phyloP scores from a whole-genome alignment of 2,113 vertebrate genomes.

The Tursiops truncatus region DNA sequence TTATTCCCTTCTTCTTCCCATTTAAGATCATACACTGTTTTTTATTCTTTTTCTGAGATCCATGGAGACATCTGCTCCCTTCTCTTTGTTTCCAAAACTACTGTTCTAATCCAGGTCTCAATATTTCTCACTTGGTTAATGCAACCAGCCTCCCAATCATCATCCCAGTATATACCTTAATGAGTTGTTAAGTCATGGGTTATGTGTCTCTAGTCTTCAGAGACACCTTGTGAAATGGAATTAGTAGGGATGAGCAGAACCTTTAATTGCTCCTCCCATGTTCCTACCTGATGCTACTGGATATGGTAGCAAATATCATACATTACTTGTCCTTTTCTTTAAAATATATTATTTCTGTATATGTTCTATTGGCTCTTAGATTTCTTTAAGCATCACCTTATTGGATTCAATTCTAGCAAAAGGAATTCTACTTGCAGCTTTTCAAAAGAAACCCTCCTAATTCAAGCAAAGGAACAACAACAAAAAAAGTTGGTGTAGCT shows the following conservation, averaged over 20 bases:
- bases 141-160: neutral
- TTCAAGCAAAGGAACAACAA: neutral
- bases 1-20: rapidly evolving
- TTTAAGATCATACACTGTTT: neutral
- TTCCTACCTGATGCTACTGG: neutral
- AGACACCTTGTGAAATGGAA: neutral
- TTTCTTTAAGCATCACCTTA: neutral
- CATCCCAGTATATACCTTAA: too few relatives aligned
- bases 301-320: neutral
- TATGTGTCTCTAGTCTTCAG: neutral
- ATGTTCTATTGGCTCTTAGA: neutral
- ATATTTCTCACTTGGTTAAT: too few relatives aligned
- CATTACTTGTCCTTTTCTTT: neutral
- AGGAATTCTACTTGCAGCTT: neutral
- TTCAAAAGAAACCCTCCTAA: neutral
- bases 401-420: neutral
- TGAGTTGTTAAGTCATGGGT: neutral
- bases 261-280: neutral
- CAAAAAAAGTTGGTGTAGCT: neutral
- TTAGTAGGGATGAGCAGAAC: too few relatives aligned
- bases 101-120: neutral
- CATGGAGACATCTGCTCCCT: neutral
- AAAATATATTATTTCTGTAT: neutral
- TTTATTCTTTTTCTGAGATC: neutral
- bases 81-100: neutral